Evolutionary conservation across 2,888 invertebrate species (phyloP).

Genomic region (Amaurobius ferox): DNA sequence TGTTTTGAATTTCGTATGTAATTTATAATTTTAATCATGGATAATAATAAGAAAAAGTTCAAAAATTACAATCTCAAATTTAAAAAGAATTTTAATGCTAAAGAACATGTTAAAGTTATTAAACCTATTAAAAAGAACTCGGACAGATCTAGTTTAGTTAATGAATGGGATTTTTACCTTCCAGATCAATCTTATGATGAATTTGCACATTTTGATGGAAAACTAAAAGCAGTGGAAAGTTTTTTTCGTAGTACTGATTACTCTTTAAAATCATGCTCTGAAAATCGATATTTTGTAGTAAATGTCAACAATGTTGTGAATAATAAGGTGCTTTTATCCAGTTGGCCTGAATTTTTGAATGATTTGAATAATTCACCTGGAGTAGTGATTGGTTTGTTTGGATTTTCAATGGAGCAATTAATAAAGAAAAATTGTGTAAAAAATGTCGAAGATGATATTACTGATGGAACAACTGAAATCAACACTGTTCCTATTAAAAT

Average conservation of each 20-base stretch:
- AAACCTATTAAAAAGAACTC: neutral
- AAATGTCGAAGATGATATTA: slow-evolving; percentile 32
- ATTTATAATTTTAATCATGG: too few species aligned
- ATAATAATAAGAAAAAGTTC: slow-evolving; percentile 16
- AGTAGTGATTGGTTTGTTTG: slow-evolving; percentile 84
- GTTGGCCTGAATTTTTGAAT: slow-evolving; percentile 83
- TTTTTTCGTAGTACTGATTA: slow-evolving; percentile 80
- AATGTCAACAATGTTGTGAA: slow-evolving; percentile 54
- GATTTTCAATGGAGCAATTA: slow-evolving; percentile 88
- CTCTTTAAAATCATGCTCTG: slow-evolving; percentile 76
- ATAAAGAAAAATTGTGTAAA: slow-evolving; percentile 75
- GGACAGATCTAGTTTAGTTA: neutral
- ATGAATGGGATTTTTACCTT: slow-evolving; percentile 88
- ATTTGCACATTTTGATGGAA: slow-evolving; percentile 74
- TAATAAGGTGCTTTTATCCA: slow-evolving; percentile 78
- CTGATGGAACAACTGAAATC: neutral
- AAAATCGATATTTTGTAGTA: slow-evolving; percentile 74
- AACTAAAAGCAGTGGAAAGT: slow-evolving; percentile 80
- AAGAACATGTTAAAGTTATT: neutral
- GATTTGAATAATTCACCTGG: slow-evolving; percentile 85
- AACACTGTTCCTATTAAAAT: slow-evolving; percentile 76
- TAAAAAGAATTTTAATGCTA: neutral
- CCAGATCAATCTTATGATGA: slow-evolving; percentile 81
- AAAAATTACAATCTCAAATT: slow-evolving; percentile 32
- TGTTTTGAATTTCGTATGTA: too few species aligned